These are phyloP conservation scores for Sphyrna mokarran DNA, from an alignment of 2,113 vertebrate species.

Conservation along the genomic window DNA sequence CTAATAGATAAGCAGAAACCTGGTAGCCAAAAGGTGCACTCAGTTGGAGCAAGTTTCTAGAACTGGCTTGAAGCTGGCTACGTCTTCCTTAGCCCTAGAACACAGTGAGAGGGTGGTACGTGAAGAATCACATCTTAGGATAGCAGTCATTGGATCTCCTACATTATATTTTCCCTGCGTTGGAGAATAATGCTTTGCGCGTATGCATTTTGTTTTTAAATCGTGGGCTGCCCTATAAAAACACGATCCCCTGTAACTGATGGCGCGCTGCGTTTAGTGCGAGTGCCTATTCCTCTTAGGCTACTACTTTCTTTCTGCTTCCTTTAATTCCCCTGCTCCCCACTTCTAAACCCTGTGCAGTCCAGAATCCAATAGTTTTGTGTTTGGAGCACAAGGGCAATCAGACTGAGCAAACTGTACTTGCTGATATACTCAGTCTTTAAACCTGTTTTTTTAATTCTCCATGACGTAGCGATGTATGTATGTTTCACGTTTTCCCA, in stretches of 20 bases:
- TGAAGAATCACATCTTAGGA: background rate
- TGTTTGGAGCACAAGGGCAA: background rate
- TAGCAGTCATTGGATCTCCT: too few relatives aligned
- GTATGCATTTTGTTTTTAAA: background rate
- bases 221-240: background rate
- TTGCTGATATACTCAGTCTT: background rate
- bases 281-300: background rate
- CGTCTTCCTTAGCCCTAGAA: background rate
- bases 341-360: background rate
- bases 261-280: background rate
- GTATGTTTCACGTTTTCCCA: background rate
- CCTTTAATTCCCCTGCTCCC: background rate
- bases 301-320: background rate
- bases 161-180: background rate
- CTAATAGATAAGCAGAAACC: too few relatives aligned
- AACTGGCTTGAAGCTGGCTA: background rate
- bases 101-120: background rate
- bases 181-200: background rate
- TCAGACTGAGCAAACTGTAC: background rate
- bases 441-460: background rate
- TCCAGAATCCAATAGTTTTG: background rate
- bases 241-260: background rate
- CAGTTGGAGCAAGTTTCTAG: background rate
- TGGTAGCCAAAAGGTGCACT: background rate
- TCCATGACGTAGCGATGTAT: background rate